A percentile compares a stretch with the other conserved stretches of the same genome.
Evolutionary conservation across 2,888 invertebrate genomes (phyloP).

Genomic region (Lampropteryx suffumata): DNA sequence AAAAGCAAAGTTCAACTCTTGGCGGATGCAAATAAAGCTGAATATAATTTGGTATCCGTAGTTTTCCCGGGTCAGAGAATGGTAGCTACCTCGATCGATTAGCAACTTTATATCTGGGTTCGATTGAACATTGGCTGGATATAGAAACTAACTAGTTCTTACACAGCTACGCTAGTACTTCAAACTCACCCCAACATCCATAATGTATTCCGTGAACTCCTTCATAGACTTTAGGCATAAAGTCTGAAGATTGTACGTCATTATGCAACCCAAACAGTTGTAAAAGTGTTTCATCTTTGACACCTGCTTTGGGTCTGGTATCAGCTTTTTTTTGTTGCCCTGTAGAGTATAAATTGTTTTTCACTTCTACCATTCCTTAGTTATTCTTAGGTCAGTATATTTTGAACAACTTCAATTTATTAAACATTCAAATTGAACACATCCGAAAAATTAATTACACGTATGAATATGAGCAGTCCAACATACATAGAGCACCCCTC

Average conservation of each 20-base stretch:
- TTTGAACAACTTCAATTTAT: too few species aligned
- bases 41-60: background rate
- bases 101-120: background rate
- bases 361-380: too few species aligned
- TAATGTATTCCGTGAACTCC: conserved; percentile 89
- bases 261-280: conserved; percentile 92
- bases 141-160: too few species aligned
- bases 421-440: too few species aligned
- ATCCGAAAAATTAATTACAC: background rate
- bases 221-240: conserved; percentile 90
- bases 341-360: conserved; percentile 49
- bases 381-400: too few species aligned
- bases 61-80: background rate
- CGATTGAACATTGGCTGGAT: background rate
- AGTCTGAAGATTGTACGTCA: conserved; percentile 94
- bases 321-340: conserved; percentile 86
- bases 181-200: conserved; percentile 87
- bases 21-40: background rate
- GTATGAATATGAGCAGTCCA: background rate
- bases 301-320: conserved; percentile 86
- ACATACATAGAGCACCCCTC: background rate
- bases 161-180: too few species aligned
- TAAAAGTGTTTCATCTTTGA: conserved; percentile 89
- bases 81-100: conserved; percentile 17
- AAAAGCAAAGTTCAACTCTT: conserved; percentile 4